Percentiles rank a stretch among this genome's conserved stretches.
Conservation (phyloP, 2,888 invertebrate genomes). For the Ctena decussata region DNA sequence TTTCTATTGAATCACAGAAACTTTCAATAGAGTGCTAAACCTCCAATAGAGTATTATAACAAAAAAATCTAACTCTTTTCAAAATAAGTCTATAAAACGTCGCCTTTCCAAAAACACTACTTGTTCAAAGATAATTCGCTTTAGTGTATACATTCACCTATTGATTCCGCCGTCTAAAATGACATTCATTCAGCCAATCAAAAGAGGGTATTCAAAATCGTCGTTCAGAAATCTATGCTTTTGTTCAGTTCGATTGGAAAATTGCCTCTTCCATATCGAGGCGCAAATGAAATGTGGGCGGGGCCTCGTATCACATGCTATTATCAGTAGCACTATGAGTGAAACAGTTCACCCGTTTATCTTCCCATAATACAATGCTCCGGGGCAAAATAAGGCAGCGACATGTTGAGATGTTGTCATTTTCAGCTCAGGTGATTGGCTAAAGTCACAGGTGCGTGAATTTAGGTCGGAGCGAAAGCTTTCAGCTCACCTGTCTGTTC, state of each 20-base stretch:
- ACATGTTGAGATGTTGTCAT: slow-evolving; percentile 52
- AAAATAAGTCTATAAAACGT: slow-evolving; percentile 69
- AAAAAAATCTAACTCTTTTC: slow-evolving; percentile 58
- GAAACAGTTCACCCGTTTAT: slow-evolving; percentile 22
- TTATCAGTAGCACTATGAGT: slow-evolving; percentile 19
- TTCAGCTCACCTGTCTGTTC: slow-evolving; percentile 35
- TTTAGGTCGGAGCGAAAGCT: slow-evolving; percentile 16
- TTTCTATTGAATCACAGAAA: slow-evolving; percentile 14
- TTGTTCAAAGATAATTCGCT: slow-evolving; percentile 81
- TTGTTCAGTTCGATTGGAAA: slow-evolving; percentile 58
- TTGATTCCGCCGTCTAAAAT: slow-evolving; percentile 77
- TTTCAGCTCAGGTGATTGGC: slow-evolving; percentile 51
- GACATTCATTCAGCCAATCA: slow-evolving; percentile 76
- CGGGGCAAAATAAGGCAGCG: slow-evolving; percentile 5
- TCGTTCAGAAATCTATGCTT: slow-evolving; percentile 62
- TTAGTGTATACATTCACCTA: slow-evolving; percentile 74
- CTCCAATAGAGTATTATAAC: slow-evolving; percentile 58
- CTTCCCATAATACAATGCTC: not conserved
- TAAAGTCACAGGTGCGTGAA: slow-evolving; percentile 32
- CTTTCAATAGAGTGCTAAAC: slow-evolving; percentile 18
- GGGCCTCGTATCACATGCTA: slow-evolving; percentile 60
- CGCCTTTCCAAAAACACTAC: slow-evolving; percentile 74
- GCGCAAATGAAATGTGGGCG: slow-evolving; percentile 67
- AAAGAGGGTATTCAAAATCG: slow-evolving; percentile 57
- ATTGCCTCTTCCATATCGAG: slow-evolving; percentile 54